phyloP scores from a whole-genome alignment of 2,888 invertebrate genomes.

The Catonia carolina region DNA sequence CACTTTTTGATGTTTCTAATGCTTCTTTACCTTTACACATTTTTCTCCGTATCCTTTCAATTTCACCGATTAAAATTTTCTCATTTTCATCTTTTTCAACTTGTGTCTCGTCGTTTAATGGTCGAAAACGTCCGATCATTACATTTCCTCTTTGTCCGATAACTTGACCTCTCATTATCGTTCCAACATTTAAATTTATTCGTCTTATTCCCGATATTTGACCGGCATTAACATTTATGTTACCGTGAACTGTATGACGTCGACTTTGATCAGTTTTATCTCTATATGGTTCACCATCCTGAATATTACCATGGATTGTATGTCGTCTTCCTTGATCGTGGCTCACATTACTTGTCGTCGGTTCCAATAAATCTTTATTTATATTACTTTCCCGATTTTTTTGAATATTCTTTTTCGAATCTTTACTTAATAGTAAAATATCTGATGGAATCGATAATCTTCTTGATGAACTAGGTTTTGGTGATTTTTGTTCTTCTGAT shows the following conservation, averaged over 20 bases:
- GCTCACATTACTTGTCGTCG: constrained; percentile 2
- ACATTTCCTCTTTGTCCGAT: constrained; percentile 23
- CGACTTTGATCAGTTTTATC: constrained; percentile 19
- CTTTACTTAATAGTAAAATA: neutral
- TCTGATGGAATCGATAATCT: constrained; percentile 26
- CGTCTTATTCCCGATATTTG: neutral
- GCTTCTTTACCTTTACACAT: constrained; percentile 36
- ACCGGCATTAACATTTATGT: constrained; percentile 1
- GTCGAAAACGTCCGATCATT: constrained; percentile 30
- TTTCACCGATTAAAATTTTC: constrained; percentile 18
- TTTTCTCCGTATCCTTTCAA: constrained; percentile 25
- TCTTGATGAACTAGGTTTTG: constrained; percentile 13
- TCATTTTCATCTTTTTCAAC: constrained; percentile 23
- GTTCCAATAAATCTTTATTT: neutral
- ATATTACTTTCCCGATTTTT: neutral
- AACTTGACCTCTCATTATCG: constrained; percentile 21
- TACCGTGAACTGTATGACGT: constrained; percentile 22
- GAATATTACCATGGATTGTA: constrained; percentile 19
- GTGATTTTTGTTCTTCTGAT: constrained; percentile 38
- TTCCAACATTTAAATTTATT: constrained; percentile 20
- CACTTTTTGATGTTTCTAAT: constrained; percentile 29
- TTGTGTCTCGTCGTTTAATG: constrained; percentile 26
- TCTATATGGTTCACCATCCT: neutral
- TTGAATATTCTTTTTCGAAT: neutral
- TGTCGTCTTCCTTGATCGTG: constrained; percentile 19